Conservation (phyloP, 2,888 invertebrate species). For the Andrena hattorfiana region DNA sequence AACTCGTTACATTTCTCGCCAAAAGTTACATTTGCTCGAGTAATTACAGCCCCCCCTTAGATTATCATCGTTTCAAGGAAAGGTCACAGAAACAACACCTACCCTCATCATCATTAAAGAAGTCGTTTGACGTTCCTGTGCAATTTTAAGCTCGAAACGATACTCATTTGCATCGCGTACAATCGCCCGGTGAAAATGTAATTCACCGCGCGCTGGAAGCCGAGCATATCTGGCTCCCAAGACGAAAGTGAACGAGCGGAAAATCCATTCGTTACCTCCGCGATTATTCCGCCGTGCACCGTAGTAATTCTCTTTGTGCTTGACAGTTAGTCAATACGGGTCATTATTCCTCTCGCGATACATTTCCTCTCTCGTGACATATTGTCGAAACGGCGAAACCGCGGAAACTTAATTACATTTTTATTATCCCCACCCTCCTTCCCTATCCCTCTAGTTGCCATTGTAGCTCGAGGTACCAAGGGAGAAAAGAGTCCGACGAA, state of each 20-base stretch:
- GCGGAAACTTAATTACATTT: conserved; percentile 37
- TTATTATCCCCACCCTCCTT: conserved; percentile 23
- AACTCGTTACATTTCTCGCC: not conserved
- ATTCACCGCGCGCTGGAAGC: conserved; percentile 1
- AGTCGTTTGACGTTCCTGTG: too few relatives aligned
- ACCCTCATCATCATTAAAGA: too few relatives aligned
- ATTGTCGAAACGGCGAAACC: conserved; percentile 26
- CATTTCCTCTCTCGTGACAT: conserved; percentile 13
- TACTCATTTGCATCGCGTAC: too few relatives aligned
- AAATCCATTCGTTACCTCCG: conserved; percentile 25
- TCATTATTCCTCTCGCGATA: conserved; percentile 33
- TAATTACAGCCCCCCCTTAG: too few relatives aligned
- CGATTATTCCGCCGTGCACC: conserved; percentile 12
- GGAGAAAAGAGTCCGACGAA: not conserved
- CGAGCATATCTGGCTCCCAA: conserved; percentile 13
- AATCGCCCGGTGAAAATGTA: not conserved
- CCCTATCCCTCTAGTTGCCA: too few relatives aligned
- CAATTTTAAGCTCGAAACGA: too few relatives aligned
- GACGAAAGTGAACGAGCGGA: conserved; percentile 4
- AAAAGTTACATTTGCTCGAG: not conserved
- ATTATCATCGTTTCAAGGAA: too few relatives aligned
- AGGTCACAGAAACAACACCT: too few relatives aligned
- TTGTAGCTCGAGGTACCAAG: not conserved
- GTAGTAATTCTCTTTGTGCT: conserved; percentile 27
- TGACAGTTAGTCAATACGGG: conserved; percentile 28